These are phyloP conservation scores for Troglohyphantes excavatus DNA, from an alignment of 2,888 invertebrate species.

Conservation along the genomic window DNA sequence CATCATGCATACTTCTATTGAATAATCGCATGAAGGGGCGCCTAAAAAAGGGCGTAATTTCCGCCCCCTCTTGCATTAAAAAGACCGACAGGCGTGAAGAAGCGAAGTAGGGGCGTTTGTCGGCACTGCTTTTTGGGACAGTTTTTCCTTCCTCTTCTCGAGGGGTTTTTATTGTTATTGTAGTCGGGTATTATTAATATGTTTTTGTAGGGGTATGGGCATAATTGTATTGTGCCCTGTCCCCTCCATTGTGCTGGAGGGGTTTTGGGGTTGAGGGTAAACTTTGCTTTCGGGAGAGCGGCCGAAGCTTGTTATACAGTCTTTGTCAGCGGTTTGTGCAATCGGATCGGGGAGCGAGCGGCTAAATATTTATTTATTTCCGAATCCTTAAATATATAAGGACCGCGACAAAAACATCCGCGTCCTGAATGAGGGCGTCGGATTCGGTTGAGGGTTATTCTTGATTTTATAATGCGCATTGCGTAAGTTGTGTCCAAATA, in stretches of 20 bases:
- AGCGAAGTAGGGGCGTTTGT: conserved; percentile 65
- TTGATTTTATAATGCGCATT: too few species aligned
- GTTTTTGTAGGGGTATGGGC: conserved; percentile 59
- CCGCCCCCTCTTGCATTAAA: conserved; percentile 29
- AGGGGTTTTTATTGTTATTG: conserved; percentile 15
- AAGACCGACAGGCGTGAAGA: conserved; percentile 64
- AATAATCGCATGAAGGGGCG: conserved; percentile 49
- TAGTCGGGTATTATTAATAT: conserved; percentile 64
- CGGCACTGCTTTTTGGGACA: conserved; percentile 50
- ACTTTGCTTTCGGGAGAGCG: conserved; percentile 1
- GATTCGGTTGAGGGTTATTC: neutral
- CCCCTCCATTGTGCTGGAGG: neutral
- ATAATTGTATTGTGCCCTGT: conserved; percentile 23
- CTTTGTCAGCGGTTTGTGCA: conserved; percentile 41
- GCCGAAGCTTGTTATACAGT: conserved; percentile 40
- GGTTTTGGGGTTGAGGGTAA: conserved; percentile 6
- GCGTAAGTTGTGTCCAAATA: too few species aligned
- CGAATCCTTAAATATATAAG: conserved; percentile 1
- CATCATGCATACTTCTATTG: conserved; percentile 44
- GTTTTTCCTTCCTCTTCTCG: conserved; percentile 1
- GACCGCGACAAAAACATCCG: neutral
- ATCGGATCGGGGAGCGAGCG: neutral
- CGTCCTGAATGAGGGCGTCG: neutral
- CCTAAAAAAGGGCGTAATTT: conserved; percentile 26
- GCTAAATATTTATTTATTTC: conserved; percentile 66